Percentiles rank a stretch among this genome's conserved stretches.
These are phyloP conservation scores for Marisa cornuarietis DNA, from an alignment of 1,140 invertebrate genomes.

Conservation along the genomic window DNA sequence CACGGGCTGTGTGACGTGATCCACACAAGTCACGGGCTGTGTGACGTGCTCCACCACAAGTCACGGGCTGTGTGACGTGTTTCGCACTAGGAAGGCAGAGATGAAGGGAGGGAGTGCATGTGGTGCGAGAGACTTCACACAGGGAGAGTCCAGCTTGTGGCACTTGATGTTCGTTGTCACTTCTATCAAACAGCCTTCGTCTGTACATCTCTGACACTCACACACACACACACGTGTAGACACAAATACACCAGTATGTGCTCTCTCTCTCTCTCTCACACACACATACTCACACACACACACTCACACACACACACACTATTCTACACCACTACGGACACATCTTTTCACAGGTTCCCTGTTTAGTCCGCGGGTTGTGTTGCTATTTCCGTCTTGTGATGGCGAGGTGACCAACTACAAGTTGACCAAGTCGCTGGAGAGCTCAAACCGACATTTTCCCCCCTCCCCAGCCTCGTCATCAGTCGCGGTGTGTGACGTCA, in stretches of 20 bases:
- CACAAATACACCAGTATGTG: background rate
- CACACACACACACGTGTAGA: background rate
- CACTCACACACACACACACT: background rate
- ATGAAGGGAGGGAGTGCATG: no score
- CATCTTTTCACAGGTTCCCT: background rate
- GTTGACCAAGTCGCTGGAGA: background rate
- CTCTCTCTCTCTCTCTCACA: background rate
- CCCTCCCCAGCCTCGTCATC: background rate
- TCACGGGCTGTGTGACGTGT: background rate
- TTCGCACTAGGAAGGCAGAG: no score
- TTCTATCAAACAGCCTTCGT: background rate
- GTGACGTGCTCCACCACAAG: background rate
- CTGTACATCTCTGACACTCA: background rate
- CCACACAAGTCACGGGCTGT: background rate
- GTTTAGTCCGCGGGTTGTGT: background rate
- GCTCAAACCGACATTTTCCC: background rate
- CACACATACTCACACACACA: background rate
- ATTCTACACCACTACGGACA: background rate
- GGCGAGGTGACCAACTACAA: background rate
- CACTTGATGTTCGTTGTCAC: background rate
- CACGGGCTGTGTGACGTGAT: background rate
- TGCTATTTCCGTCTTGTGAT: background rate
- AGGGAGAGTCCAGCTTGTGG: no score
- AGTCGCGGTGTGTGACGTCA: conserved; percentile 4
- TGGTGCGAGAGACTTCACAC: no score